Percentiles rank a stretch among this genome's conserved stretches.
These are phyloP conservation scores for Erynnis tages DNA, from an alignment of 2,888 invertebrate species.

Conservation along the genomic window DNA sequence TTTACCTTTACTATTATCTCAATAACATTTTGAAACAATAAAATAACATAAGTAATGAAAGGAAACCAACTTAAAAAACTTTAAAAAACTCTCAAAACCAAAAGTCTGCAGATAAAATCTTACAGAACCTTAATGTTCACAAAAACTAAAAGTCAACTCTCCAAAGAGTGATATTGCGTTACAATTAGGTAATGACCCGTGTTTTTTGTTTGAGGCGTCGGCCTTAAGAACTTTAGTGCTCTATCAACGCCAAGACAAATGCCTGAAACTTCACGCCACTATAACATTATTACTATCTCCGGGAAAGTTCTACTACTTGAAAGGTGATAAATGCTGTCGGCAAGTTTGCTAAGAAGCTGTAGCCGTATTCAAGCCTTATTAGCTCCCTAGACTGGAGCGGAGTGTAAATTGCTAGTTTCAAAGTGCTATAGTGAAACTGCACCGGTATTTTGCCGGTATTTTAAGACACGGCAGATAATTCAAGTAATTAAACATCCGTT, in stretches of 20 bases:
- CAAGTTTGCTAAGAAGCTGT: constrained; percentile 14
- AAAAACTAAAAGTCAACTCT: not conserved
- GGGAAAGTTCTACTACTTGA: constrained; percentile 7
- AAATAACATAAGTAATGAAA: no score
- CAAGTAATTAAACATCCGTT: not conserved
- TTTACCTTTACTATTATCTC: no score
- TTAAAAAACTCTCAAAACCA: not conserved
- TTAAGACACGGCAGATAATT: not conserved
- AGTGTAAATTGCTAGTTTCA: constrained; percentile 6
- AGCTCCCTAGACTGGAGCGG: constrained; percentile 9
- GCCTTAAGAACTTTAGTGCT: not conserved
- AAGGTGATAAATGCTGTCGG: constrained; percentile 11
- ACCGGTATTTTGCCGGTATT: not conserved
- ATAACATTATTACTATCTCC: constrained; percentile 3
- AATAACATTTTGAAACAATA: no score
- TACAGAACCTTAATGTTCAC: not conserved
- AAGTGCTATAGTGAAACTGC: not conserved
- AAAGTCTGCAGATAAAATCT: not conserved
- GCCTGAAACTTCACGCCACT: not conserved
- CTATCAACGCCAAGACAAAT: constrained; percentile 5
- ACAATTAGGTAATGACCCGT: constrained; percentile 6
- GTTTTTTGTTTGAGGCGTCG: not conserved
- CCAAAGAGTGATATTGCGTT: not conserved
- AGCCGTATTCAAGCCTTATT: constrained; percentile 16
- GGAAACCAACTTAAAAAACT: no score